Base-by-base conservation (phyloP, 2,888 invertebrate species). In the Lepidochrysops patricia region DNA sequence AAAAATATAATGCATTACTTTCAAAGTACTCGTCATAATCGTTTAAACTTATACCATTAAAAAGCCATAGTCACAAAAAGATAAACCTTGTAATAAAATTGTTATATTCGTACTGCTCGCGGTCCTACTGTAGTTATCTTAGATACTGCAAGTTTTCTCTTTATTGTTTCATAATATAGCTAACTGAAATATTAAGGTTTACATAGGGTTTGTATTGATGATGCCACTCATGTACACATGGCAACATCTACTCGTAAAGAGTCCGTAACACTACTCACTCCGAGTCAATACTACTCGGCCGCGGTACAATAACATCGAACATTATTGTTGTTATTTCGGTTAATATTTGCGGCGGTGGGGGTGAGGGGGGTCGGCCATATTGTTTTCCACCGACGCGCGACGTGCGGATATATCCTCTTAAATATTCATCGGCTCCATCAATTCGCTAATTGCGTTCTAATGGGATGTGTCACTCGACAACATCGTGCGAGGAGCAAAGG, bases 351-450 rank as follows among this genome's bases (percentile, higher is more conserved):
- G 6, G 3, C 13, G 27, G 6, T 43, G 19, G 43, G 6, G 19
- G 43, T 15, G 9, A 19, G 7, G 9, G 19, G 7, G 15, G 43
- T 19, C 29, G 4, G 29, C 29, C 29, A 29, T 32, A 19, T 32
- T 54, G 13, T 26, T 27, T 52, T 13, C 13, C 29, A 12, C 12
- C 32, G 4, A 13, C 25, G 49, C 54, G 12, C 19, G 25, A 12
- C 27, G 35, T 23, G 57, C 57, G 58, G 57, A 58, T 56, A 50
- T 58, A 34, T 61, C 34, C 61, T 58, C 26, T 58, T 61, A 58
- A 61, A 61, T 57, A 61, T 61, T 61, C 61, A 61, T 61, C 49
- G 57, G 4, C 29, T 60, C 52, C 60, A 60, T 60, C 54, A 23
- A 32, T 54, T 32, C 29, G 54, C 54, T 29, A 15, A 29, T 32